Percentiles rank a stretch among this genome's conserved stretches.
Conservation (phyloP, 2,113 vertebrate genomes). For the Plectropomus leopardus region DNA sequence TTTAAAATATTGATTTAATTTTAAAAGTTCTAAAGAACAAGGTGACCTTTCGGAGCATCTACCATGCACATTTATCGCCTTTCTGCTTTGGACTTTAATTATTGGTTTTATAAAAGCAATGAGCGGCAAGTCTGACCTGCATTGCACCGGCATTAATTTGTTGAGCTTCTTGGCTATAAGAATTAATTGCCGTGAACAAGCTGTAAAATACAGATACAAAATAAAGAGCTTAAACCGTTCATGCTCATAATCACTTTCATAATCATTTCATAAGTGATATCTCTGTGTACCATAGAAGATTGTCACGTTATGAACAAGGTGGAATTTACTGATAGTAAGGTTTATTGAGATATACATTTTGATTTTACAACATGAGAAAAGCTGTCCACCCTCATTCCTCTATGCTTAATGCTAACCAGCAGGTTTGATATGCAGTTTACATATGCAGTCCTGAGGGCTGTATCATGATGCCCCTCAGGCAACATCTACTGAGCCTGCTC, state of each 20-base stretch:
- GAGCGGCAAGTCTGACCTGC: constrained; percentile 60
- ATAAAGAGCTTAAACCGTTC: constrained; percentile 63
- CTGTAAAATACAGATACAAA: constrained; percentile 63
- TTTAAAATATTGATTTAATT: constrained; percentile 41
- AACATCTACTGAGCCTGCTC: constrained; percentile 37
- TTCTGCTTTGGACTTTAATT: constrained; percentile 73
- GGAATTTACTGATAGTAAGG: constrained; percentile 6
- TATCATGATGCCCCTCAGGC: constrained; percentile 46
- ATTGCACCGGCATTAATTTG: constrained; percentile 68
- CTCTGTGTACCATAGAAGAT: constrained; percentile 24
- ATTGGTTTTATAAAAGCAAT: constrained; percentile 60
- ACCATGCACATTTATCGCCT: constrained; percentile 34
- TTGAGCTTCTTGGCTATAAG: constrained; percentile 61
- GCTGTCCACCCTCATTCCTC: background rate
- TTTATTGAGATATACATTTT: background rate
- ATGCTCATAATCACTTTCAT: constrained; percentile 59
- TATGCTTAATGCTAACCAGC: constrained; percentile 17
- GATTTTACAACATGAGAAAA: background rate
- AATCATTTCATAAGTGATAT: constrained; percentile 31
- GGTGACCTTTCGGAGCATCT: constrained; percentile 48
- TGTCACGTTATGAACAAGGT: constrained; percentile 3
- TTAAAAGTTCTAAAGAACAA: constrained; percentile 61
- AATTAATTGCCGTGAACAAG: constrained; percentile 73
- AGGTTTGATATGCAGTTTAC: constrained; percentile 41
- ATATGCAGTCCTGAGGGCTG: constrained; percentile 43